These are phyloP conservation scores for Rhinella marina DNA, from an alignment of 2,797 vertebrate species.

Conservation along the genomic window DNA sequence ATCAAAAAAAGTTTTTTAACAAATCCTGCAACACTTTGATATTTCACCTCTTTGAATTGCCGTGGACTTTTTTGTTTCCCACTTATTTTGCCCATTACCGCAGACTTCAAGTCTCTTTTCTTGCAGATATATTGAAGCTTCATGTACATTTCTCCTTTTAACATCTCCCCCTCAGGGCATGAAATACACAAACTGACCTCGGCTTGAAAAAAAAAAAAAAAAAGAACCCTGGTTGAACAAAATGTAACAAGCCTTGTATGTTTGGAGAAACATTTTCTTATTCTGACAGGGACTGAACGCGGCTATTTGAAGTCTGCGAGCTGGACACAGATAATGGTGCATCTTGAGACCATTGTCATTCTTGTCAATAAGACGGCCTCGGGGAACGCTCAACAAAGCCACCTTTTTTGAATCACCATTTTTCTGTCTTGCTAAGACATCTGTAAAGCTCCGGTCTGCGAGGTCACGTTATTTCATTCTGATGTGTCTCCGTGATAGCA, in stretches of 20 bases:
- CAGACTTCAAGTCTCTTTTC: conserved; percentile 73
- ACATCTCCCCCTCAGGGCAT: conserved; percentile 84
- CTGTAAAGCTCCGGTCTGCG: conserved; percentile 78
- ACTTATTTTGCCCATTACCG: conserved; percentile 79
- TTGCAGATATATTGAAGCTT: conserved; percentile 78
- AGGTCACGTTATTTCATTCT: conserved; percentile 85
- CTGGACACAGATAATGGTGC: conserved; percentile 98
- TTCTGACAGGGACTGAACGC: conserved; percentile 90
- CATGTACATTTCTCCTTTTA: conserved; percentile 76
- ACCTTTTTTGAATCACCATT: conserved; percentile 87
- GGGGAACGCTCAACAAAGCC: conserved; percentile 79
- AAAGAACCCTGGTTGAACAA: conserved; percentile 85
- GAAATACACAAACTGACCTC: conserved; percentile 82
- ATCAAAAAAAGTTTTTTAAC: conserved; percentile 30
- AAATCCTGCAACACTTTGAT: conserved; percentile 71
- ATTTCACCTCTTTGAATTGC: conserved; percentile 72
- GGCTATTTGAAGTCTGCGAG: conserved; percentile 93
- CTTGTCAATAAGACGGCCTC: conserved; percentile 91
- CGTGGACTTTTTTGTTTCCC: conserved; percentile 78
- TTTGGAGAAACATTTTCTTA: conserved; percentile 78
- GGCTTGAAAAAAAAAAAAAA: conserved; percentile 81
- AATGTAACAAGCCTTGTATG: conserved; percentile 84
- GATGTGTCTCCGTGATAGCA: conserved; percentile 82
- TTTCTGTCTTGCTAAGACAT: conserved; percentile 80
- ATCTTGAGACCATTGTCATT: conserved; percentile 98